These are phyloP conservation scores for Gallinago jamesoni DNA, from an alignment of 2,113 vertebrate genomes.

Conservation along the genomic window DNA sequence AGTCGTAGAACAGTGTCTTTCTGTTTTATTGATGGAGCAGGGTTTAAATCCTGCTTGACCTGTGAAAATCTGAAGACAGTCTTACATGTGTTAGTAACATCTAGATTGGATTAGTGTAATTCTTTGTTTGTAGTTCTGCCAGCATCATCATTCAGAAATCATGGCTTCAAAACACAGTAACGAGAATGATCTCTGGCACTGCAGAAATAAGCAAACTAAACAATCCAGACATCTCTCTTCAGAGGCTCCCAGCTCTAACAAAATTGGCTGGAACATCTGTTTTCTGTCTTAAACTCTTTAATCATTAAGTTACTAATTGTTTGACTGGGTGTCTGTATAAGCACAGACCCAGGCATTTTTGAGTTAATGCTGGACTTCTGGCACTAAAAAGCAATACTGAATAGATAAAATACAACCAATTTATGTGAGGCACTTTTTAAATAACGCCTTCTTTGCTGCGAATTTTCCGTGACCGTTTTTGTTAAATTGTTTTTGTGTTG, in stretches of 20 bases:
- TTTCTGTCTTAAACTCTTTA: slow-evolving; percentile 56
- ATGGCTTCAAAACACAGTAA: slow-evolving; percentile 15
- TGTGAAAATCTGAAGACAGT: slow-evolving; percentile 42
- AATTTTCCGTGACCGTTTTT: not conserved
- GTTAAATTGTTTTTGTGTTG: not conserved
- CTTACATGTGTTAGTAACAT: slow-evolving; percentile 12
- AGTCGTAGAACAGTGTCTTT: not conserved
- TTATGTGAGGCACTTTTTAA: not conserved
- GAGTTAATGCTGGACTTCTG: slow-evolving; percentile 16
- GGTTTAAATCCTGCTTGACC: slow-evolving; percentile 59
- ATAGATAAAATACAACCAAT: not conserved
- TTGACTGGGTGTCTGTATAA: slow-evolving; percentile 16
- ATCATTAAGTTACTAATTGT: slow-evolving; percentile 37
- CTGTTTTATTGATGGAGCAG: not conserved
- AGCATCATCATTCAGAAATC: slow-evolving; percentile 55
- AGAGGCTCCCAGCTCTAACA: slow-evolving; percentile 28
- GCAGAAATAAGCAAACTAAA: slow-evolving; percentile 41
- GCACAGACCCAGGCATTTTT: not conserved
- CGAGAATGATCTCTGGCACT: slow-evolving; percentile 17
- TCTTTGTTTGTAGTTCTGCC: slow-evolving; percentile 65
- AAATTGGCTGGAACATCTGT: slow-evolving; percentile 56
- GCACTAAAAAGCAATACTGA: not conserved
- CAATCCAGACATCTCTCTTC: slow-evolving; percentile 28
- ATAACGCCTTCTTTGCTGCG: not conserved
- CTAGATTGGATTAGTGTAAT: slow-evolving; percentile 63